Evolutionary conservation across 2,888 invertebrate genomes (phyloP).

Genomic region (Limulus polyphemus): DNA sequence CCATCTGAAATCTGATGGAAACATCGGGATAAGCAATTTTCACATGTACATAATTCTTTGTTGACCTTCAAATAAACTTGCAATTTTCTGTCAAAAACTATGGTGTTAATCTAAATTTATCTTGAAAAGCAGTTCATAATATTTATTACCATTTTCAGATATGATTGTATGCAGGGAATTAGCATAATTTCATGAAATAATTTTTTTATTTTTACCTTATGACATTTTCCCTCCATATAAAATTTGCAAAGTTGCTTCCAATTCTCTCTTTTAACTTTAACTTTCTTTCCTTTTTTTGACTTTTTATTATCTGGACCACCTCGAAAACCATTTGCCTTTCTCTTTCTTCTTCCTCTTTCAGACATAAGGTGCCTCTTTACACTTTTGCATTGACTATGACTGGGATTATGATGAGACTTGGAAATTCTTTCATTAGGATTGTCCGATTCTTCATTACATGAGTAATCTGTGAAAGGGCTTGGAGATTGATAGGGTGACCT

Average conservation of each 20-base stretch:
- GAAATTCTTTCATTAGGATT: not conserved
- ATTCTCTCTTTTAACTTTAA: not conserved
- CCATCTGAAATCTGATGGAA: too few relatives aligned
- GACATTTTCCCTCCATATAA: conserved; percentile 76
- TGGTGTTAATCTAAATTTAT: too few relatives aligned
- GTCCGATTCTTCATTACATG: not conserved
- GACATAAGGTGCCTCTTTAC: not conserved
- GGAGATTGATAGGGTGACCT: not conserved
- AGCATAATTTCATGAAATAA: not conserved
- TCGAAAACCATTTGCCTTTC: conserved; percentile 22
- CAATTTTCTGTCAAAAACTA: too few relatives aligned
- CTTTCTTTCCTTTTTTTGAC: not conserved
- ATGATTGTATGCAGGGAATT: not conserved
- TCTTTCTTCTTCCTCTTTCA: not conserved
- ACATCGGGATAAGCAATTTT: too few relatives aligned
- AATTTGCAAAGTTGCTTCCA: conserved; percentile 53
- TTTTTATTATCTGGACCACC: conserved; percentile 16
- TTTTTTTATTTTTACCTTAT: conserved; percentile 34
- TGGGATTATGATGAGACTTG: too few relatives aligned
- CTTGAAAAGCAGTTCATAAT: not conserved
- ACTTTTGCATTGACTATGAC: not conserved
- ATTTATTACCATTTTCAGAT: not conserved
- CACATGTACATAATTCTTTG: not conserved
- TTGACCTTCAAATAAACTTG: not conserved
- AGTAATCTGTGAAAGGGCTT: not conserved